phyloP scores from a whole-genome alignment of 1,140 invertebrate genomes.

The Lanistes nyassanus region DNA sequence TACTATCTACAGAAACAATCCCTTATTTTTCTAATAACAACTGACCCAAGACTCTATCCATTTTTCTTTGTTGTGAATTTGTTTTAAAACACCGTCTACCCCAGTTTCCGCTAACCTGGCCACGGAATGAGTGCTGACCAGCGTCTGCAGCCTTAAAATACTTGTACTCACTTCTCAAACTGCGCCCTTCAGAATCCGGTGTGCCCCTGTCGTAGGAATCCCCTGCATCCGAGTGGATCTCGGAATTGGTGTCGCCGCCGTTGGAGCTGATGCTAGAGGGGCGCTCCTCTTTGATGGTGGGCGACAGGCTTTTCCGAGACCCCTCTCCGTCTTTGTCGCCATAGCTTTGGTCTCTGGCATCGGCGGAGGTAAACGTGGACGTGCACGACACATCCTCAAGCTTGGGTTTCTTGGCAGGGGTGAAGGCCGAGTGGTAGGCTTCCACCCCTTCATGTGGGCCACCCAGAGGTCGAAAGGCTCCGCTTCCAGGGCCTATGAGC shows the following conservation, averaged over 20 bases:
- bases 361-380: slow-evolving; percentile 6
- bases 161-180: slow-evolving; percentile 58
- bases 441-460: slow-evolving; percentile 42
- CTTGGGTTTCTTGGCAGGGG: slow-evolving; percentile 58
- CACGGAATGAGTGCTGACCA: not conserved
- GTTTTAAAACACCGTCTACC: not conserved
- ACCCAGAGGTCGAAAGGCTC: slow-evolving; percentile 56
- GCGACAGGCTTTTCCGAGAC: slow-evolving; percentile 12
- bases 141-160: not conserved
- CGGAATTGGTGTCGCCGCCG: slow-evolving; percentile 55
- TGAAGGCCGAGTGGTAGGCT: slow-evolving; percentile 62
- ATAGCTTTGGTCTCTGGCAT: slow-evolving; percentile 5
- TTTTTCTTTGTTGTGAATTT: not conserved
- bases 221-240: slow-evolving; percentile 56
- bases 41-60: not conserved
- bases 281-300: slow-evolving; percentile 52
- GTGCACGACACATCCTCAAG: slow-evolving; percentile 42
- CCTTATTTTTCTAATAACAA: not conserved
- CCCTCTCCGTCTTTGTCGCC: slow-evolving; percentile 26
- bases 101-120: not conserved
- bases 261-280: slow-evolving; percentile 58
- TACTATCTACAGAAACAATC: not conserved
- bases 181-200: slow-evolving; percentile 59
- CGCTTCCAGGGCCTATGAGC: slow-evolving; percentile 32
- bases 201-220: slow-evolving; percentile 55